A percentile compares a stretch with the other conserved stretches of the same genome.
phyloP scores from a whole-genome alignment of 2,888 invertebrate species.

The Allophyes oxyacanthae region DNA sequence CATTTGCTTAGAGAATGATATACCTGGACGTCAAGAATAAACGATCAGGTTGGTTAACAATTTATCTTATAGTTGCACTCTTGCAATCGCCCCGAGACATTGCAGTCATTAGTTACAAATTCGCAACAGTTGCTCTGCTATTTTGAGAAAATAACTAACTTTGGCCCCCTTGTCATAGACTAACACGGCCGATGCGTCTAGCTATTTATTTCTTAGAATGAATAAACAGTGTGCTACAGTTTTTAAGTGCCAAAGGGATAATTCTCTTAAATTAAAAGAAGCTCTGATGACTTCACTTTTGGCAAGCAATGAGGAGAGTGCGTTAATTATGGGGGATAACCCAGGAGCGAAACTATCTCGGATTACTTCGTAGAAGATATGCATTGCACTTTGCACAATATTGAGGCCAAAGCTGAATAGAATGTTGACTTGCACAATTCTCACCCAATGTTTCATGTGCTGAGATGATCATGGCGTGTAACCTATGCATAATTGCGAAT shows the following conservation, averaged over 20 bases:
- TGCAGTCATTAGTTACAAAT: conserved; percentile 78
- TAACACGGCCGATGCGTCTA: conserved; percentile 52
- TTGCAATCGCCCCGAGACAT: conserved; percentile 71
- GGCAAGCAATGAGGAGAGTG: conserved; percentile 45
- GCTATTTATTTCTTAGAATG: conserved; percentile 39
- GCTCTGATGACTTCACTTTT: conserved; percentile 48
- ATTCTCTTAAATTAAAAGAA: conserved; percentile 49
- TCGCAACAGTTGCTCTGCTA: conserved; percentile 78
- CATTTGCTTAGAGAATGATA: conserved; percentile 60
- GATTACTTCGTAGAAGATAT: conserved; percentile 35
- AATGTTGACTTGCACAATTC: conserved; percentile 12
- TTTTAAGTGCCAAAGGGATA: conserved; percentile 63
- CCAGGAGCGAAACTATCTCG: conserved; percentile 43
- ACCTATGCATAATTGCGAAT: conserved; percentile 1
- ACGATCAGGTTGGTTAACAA: conserved; percentile 71
- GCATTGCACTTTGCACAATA: conserved; percentile 1
- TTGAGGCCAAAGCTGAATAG: conserved; percentile 8
- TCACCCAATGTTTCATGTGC: conserved; percentile 8
- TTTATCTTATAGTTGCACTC: conserved; percentile 75
- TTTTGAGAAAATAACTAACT: conserved; percentile 74
- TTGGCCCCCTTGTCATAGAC: conserved; percentile 58
- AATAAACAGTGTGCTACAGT: conserved; percentile 41
- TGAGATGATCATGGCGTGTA: neutral
- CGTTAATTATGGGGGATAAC: conserved; percentile 59
- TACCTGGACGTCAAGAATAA: conserved; percentile 68